These are phyloP conservation scores for Eucera pruinosa DNA, from an alignment of 2,888 invertebrate species.

Conservation along the genomic window DNA sequence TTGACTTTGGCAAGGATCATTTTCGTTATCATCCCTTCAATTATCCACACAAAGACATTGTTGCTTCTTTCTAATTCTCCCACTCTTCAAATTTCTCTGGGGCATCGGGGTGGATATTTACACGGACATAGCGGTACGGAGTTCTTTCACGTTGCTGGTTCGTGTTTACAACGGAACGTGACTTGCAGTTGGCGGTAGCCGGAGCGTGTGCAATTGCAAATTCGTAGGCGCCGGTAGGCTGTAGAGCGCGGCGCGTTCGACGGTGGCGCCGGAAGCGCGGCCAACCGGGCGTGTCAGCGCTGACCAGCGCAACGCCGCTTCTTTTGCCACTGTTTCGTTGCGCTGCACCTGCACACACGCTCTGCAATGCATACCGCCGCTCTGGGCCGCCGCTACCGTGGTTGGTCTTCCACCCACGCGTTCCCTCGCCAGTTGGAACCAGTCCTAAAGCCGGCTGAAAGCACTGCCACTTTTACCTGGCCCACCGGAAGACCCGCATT, in stretches of 20 bases:
- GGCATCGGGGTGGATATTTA: background rate
- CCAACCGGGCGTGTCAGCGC: conserved; percentile 81
- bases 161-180: conserved; percentile 26
- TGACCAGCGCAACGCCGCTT: conserved; percentile 81
- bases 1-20: no score
- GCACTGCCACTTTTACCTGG: conserved; percentile 45
- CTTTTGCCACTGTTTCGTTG: conserved; percentile 74
- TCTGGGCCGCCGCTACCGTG: conserved; percentile 68
- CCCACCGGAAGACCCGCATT: conserved; percentile 38
- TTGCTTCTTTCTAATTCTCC: background rate
- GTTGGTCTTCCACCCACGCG: conserved; percentile 74
- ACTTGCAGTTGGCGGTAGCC: background rate
- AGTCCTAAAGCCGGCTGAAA: conserved; percentile 58
- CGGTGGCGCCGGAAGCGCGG: conserved; percentile 79
- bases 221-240: conserved; percentile 53
- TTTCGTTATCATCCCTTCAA: no score
- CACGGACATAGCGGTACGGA: background rate
- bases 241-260: conserved; percentile 53
- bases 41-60: background rate
- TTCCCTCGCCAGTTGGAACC: conserved; percentile 63
- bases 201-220: conserved; percentile 32
- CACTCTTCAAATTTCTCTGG: background rate
- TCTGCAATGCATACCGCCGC: conserved; percentile 66
- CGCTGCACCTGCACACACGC: conserved; percentile 75
- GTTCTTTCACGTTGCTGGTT: background rate